Percentiles rank a stretch among this genome's conserved stretches.
Evolutionary conservation across 2,888 invertebrate species (phyloP).

Genomic region (Cantharis flavilabris): DNA sequence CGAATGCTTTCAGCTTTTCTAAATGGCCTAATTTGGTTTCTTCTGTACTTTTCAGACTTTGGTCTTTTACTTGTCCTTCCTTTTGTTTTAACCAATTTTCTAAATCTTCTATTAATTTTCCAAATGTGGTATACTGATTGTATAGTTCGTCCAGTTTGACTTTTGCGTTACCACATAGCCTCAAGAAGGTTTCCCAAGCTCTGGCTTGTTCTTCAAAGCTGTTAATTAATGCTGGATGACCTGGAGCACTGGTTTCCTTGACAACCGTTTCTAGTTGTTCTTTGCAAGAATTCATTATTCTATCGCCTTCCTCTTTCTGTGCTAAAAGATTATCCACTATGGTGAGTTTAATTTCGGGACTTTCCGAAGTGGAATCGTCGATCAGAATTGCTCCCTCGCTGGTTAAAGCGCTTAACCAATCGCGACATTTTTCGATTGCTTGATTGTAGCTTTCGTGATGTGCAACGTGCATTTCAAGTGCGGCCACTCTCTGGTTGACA

Average conservation of each 20-base stretch:
- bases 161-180: conserved; percentile 71
- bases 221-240: conserved; percentile 74
- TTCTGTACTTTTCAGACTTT: conserved; percentile 83
- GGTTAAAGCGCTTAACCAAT: conserved; percentile 79
- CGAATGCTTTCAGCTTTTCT: conserved; percentile 73
- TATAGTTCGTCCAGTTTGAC: conserved; percentile 76
- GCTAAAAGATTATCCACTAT: conserved; percentile 76
- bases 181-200: conserved; percentile 76
- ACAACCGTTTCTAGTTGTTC: conserved; percentile 73
- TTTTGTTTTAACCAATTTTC: conserved; percentile 85
- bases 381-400: conserved; percentile 78
- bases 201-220: conserved; percentile 75
- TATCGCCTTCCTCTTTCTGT: conserved; percentile 75
- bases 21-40: conserved; percentile 81
- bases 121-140: conserved; percentile 81
- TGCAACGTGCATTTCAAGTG: conserved; percentile 72
- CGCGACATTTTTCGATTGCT: conserved; percentile 80
- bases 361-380: conserved; percentile 78
- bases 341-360: conserved; percentile 73
- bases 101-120: conserved; percentile 74
- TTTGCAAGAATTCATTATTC: conserved; percentile 70
- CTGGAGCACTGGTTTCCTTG: conserved; percentile 75
- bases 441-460: conserved; percentile 85
- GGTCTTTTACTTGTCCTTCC: conserved; percentile 85
- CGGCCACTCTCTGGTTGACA: conserved; percentile 67